Percentiles rank a stretch among this genome's conserved stretches.
Conservation (phyloP, 2,888 invertebrate genomes). For the Sinohyriopsis cumingii region DNA sequence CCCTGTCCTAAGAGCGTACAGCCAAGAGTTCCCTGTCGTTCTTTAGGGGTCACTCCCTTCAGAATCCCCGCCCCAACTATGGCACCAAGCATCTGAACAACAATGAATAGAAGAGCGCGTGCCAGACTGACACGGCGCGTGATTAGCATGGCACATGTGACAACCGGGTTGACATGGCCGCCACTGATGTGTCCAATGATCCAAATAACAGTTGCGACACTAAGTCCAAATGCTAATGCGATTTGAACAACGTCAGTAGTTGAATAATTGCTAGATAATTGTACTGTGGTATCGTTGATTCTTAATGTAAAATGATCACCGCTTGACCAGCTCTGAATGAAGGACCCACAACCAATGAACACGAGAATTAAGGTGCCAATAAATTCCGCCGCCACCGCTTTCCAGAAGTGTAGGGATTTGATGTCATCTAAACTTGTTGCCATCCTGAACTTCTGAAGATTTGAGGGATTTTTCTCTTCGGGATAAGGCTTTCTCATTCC, state of each 20-base stretch:
- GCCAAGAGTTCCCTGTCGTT: slow-evolving; percentile 90
- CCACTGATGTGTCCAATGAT: slow-evolving; percentile 90
- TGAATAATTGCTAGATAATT: too few relatives aligned
- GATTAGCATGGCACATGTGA: slow-evolving; percentile 78
- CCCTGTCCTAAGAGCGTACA: slow-evolving; percentile 74
- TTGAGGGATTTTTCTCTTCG: too few relatives aligned
- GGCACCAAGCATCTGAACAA: slow-evolving; percentile 93
- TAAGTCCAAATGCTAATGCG: slow-evolving; percentile 90
- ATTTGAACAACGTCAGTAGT: slow-evolving; percentile 77
- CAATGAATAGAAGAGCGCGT: slow-evolving; percentile 85
- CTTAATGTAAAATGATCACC: background rate
- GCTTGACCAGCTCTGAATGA: slow-evolving; percentile 46
- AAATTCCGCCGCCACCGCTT: slow-evolving; percentile 88
- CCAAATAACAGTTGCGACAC: slow-evolving; percentile 87
- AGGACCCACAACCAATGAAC: slow-evolving; percentile 86
- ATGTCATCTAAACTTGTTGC: slow-evolving; percentile 50
- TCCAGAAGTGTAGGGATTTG: slow-evolving; percentile 77
- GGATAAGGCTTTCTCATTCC: too few relatives aligned
- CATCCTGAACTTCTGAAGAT: slow-evolving; percentile 21
- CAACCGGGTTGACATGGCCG: slow-evolving; percentile 72
- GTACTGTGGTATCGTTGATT: too few relatives aligned
- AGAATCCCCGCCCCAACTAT: slow-evolving; percentile 94
- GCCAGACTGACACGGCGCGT: slow-evolving; percentile 85
- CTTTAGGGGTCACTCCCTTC: slow-evolving; percentile 69
- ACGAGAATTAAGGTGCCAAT: slow-evolving; percentile 90